phyloP scores from a whole-genome alignment of 2,888 invertebrate genomes.

The Epistrophe grossulariae region DNA sequence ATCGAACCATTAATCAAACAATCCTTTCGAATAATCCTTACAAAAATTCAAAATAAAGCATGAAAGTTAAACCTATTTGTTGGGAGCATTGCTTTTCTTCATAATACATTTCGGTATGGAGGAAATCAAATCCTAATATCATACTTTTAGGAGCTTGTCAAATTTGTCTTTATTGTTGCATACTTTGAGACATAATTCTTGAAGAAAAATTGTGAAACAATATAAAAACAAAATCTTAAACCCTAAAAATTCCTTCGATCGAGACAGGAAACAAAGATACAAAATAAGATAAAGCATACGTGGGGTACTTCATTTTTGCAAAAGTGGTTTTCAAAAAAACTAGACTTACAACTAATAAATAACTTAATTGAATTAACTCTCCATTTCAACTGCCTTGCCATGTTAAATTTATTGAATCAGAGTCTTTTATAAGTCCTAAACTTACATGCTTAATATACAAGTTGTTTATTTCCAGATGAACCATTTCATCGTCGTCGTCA shows the following conservation, averaged over 20 bases:
- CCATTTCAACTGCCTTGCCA: conserved; percentile 27
- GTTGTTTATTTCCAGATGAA: conserved; percentile 40
- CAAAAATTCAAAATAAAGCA: no score
- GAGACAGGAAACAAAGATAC: conserved; percentile 17
- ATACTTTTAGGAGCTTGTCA: conserved; percentile 18
- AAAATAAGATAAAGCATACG: conserved; percentile 11
- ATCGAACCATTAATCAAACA: no score
- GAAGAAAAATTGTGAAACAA: background rate
- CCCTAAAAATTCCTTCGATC: background rate
- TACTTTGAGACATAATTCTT: background rate
- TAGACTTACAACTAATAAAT: conserved; percentile 21
- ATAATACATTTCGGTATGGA: no score
- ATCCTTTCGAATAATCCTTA: no score
- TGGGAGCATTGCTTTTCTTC: no score
- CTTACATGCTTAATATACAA: background rate
- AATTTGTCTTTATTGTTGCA: background rate
- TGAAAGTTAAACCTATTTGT: no score
- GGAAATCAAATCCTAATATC: background rate
- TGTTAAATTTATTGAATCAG: background rate
- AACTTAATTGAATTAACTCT: conserved; percentile 2
- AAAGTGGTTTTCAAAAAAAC: conserved; percentile 14
- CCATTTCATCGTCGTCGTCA: conserved; percentile 23
- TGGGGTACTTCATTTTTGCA: background rate
- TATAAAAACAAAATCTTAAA: background rate
- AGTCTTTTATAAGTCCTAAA: background rate